A percentile compares a stretch with the other conserved stretches of the same genome.
phyloP scores from a whole-genome alignment of 2,797 vertebrate species.

The Dendrocincla fuliginosa region DNA sequence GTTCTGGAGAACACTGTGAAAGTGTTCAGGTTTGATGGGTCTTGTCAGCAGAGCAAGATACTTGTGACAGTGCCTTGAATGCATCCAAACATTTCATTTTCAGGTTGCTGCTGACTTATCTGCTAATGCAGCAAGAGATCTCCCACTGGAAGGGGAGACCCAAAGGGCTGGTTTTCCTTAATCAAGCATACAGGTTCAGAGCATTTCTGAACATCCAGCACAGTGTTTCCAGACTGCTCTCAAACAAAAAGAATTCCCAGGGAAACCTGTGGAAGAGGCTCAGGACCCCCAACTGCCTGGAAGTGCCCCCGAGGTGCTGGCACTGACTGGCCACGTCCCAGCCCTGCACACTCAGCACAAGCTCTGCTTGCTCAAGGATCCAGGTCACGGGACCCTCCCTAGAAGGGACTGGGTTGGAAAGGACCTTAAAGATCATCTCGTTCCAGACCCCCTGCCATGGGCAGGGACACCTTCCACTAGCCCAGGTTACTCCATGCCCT shows the following conservation, averaged over 20 bases:
- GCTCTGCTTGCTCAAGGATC: not conserved
- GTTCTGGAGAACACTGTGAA: not conserved
- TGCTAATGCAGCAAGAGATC: not conserved
- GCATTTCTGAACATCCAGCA: not conserved
- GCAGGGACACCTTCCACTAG: not conserved
- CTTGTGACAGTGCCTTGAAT: not conserved
- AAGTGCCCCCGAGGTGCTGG: rapidly evolving
- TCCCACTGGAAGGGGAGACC: not conserved
- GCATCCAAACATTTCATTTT: not conserved
- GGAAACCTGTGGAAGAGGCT: not conserved
- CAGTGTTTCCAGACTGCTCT: not conserved
- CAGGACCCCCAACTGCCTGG: not conserved
- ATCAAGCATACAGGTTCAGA: not conserved
- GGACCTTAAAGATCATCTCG: not conserved
- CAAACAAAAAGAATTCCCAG: not conserved
- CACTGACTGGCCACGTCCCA: rapidly evolving
- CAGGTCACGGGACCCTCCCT: not conserved
- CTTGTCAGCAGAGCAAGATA: not conserved
- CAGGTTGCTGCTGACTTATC: not conserved
- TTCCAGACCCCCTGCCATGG: not conserved
- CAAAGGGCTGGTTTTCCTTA: not conserved
- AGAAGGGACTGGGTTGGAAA: not conserved
- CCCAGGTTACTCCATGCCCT: not conserved
- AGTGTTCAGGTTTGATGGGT: not conserved
- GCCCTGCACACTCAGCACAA: not conserved